phyloP scores from a whole-genome alignment of 1,140 invertebrate species.

The Euwallacea fornicatus region DNA sequence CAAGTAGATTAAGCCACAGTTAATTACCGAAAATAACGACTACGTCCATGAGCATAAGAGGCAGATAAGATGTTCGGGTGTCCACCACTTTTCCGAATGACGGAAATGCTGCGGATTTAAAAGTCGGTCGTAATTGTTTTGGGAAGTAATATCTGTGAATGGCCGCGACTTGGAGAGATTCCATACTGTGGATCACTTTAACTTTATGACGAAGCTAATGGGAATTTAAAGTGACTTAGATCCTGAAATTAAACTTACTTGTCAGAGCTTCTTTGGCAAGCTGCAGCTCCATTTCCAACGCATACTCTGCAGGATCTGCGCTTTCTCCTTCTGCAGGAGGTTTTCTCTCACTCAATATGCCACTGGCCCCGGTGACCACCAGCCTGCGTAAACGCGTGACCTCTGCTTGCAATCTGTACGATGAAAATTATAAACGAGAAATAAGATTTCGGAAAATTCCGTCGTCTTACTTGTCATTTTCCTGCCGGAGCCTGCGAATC shows the following conservation, averaged over 20 bases:
- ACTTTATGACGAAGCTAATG: too few species aligned
- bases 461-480: slow-evolving; percentile 61
- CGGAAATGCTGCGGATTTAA: too few species aligned
- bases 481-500: slow-evolving; percentile 60
- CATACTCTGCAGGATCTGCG: slow-evolving; percentile 46
- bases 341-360: slow-evolving; percentile 46
- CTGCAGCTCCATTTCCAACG: slow-evolving; percentile 62
- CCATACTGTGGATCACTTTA: too few species aligned
- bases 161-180: too few species aligned
- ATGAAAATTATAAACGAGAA: background rate
- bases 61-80: too few species aligned
- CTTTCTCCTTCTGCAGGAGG: slow-evolving; percentile 39
- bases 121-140: too few species aligned
- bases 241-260: slow-evolving; percentile 40
- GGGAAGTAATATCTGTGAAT: too few species aligned
- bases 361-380: slow-evolving; percentile 52
- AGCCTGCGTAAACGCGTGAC: slow-evolving; percentile 62
- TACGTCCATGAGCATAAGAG: too few species aligned
- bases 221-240: too few species aligned
- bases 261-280: slow-evolving; percentile 60
- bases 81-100: too few species aligned
- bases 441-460: background rate
- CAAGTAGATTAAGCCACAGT: too few species aligned
- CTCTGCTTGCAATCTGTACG: slow-evolving; percentile 61
- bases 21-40: too few species aligned